A percentile compares a stretch with the other conserved stretches of the same genome.
Conservation (phyloP, 2,888 invertebrate species). For the Spodoptera picta region DNA sequence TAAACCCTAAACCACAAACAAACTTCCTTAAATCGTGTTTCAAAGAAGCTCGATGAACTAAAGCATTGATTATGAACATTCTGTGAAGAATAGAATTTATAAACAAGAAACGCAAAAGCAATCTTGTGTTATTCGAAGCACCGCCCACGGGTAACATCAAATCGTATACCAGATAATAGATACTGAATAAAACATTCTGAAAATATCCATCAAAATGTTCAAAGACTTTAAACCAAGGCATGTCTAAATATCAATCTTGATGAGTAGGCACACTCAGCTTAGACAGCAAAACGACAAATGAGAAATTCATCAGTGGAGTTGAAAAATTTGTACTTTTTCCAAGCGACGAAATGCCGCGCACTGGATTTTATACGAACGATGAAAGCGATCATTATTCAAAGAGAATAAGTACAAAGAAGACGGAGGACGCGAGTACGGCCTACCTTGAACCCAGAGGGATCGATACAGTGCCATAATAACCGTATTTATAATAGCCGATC, state of each 20-base stretch:
- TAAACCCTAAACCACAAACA: too few relatives aligned
- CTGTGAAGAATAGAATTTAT: slow-evolving; percentile 18
- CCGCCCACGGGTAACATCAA: slow-evolving; percentile 16
- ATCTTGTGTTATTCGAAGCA: slow-evolving; percentile 18
- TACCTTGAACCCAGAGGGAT: slow-evolving; percentile 71
- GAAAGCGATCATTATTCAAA: slow-evolving; percentile 44
- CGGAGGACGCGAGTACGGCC: slow-evolving; percentile 54
- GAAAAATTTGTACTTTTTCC: slow-evolving; percentile 16
- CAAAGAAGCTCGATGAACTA: too few relatives aligned
- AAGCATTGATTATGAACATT: neutral
- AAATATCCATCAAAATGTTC: slow-evolving; percentile 18
- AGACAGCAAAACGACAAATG: slow-evolving; percentile 17
- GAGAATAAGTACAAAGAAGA: slow-evolving; percentile 36
- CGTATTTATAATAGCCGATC: slow-evolving; percentile 61
- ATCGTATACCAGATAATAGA: slow-evolving; percentile 13
- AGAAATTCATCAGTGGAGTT: slow-evolving; percentile 30
- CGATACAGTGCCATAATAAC: slow-evolving; percentile 62
- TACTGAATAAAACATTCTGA: slow-evolving; percentile 34
- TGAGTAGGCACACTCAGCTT: slow-evolving; percentile 19
- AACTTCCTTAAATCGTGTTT: too few relatives aligned
- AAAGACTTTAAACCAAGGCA: slow-evolving; percentile 5
- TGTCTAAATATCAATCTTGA: slow-evolving; percentile 32
- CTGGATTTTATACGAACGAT: slow-evolving; percentile 29
- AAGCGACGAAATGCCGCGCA: slow-evolving; percentile 29
- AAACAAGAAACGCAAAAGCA: slow-evolving; percentile 34